Evolutionary conservation across 2,888 invertebrate genomes (phyloP), one percentile per base, ranked within the genome.

Genomic region (Xanthia icteritia): DNA sequence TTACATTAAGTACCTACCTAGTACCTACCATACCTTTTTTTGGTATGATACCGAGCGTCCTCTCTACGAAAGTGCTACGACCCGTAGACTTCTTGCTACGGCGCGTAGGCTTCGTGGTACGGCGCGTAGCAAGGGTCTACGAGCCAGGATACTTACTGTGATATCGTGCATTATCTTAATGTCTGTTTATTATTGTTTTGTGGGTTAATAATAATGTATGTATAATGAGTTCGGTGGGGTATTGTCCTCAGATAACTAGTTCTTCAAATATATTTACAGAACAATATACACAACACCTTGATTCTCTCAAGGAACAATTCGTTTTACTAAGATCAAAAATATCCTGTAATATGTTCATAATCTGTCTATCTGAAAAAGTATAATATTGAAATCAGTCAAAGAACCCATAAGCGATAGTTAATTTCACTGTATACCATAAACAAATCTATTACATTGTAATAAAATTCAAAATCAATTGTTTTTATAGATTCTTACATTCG

Each of bases 21-120:
- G n/a, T n/a, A n/a, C n/a, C n/a, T n/a, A n/a, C n/a, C n/a, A n/a
- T n/a, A n/a, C n/a, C n/a, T n/a, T n/a, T 36, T 13, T 39, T 23
- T 9, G 31, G 51, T 27, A 27, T 9, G 13, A 27, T 63, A 45
- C 31, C 31, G 31, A 31, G 31, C 31, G 31, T 31, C 31, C 1
- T 31, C 31, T 31, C 51, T 42, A 58, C 15, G 17, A 76, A 51
- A 36, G n/a, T 48, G 39, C 39, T 75, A 74, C 56, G 15, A 0
- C 23, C 23, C 60, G 81, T 79, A 79, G 80, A 23, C 9, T 1
- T 42, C 3, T 5, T 15, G 54, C 79, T 83, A 80, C 80, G 54
- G 20, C 4, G 48, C 79, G 79, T 80, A 78, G 58, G 1, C 8
- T 1, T 17, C 1, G 11, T 20, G 45, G 65, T 73, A 79, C 81